Percentiles rank a stretch among this genome's conserved stretches.
Evolutionary conservation across 1,140 invertebrate species (phyloP).

Genomic region (Macrosteles quadrilineatus): DNA sequence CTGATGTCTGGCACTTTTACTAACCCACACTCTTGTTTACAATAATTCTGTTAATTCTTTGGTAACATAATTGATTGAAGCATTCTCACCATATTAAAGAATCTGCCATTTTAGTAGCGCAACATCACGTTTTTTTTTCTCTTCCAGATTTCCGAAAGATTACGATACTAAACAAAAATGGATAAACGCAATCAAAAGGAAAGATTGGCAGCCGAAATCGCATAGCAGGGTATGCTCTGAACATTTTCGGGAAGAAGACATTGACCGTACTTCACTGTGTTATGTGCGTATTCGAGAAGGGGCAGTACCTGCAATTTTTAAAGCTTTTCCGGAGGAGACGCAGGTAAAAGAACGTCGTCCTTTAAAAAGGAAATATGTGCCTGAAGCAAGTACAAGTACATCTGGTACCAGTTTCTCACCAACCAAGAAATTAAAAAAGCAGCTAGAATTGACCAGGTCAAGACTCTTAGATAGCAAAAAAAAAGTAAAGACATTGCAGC

Average conservation of each 20-base stretch:
- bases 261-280: slow-evolving; percentile 30
- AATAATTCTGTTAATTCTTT: no score
- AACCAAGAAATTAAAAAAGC: slow-evolving; percentile 11
- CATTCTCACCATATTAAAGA: no score
- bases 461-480: background rate
- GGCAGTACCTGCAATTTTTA: slow-evolving; percentile 35
- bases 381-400: no score
- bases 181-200: slow-evolving; percentile 30
- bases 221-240: slow-evolving; percentile 25
- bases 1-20: no score
- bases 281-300: slow-evolving; percentile 31
- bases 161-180: slow-evolving; percentile 15
- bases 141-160: slow-evolving; percentile 35
- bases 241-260: slow-evolving; percentile 36
- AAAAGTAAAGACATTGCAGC: slow-evolving; percentile 22
- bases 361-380: slow-evolving; percentile 8
- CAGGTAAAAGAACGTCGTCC: slow-evolving; percentile 23
- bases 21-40: no score
- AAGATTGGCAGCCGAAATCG: slow-evolving; percentile 28
- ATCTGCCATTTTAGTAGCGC: no score
- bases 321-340: slow-evolving; percentile 8
- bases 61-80: no score
- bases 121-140: no score
- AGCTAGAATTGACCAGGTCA: background rate
- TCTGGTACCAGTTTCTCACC: background rate